A percentile compares a stretch with the other conserved stretches of the same genome.
phyloP scores from a whole-genome alignment of 2,113 vertebrate species.

The Stercorarius parasiticus region DNA sequence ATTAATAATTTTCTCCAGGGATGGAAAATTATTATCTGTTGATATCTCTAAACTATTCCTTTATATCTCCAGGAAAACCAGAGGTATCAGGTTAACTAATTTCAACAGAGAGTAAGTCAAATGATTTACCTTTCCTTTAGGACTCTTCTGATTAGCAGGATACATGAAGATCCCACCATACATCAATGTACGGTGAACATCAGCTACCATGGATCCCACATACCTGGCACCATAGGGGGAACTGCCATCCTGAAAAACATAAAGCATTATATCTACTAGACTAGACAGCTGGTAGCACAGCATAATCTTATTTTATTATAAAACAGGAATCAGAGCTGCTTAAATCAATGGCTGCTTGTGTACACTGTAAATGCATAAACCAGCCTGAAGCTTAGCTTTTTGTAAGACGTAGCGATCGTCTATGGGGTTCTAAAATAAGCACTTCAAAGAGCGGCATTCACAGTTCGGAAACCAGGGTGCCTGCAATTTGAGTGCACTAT shows the following conservation, averaged over 20 bases:
- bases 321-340: not conserved
- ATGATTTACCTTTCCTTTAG: slow-evolving; percentile 90
- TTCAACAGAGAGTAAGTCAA: not conserved
- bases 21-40: not conserved
- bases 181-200: slow-evolving; percentile 92
- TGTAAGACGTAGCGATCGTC: accelerated
- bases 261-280: not conserved
- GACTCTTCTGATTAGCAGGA: slow-evolving; percentile 92
- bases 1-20: not conserved
- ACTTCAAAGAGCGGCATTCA: not conserved
- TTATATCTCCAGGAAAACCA: not conserved
- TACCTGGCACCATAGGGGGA: slow-evolving; percentile 91
- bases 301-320: not conserved
- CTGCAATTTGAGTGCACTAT: not conserved
- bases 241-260: slow-evolving; percentile 81
- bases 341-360: not conserved
- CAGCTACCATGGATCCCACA: slow-evolving; percentile 97
- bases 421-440: not conserved
- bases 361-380: not conserved
- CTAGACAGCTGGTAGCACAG: not conserved
- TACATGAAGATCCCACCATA: slow-evolving; percentile 98
- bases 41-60: not conserved
- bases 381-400: not conserved
- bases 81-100: slow-evolving; percentile 33
- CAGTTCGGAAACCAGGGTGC: not conserved